These are phyloP conservation scores for Harpagoxenus sublaevis DNA, from an alignment of 2,888 invertebrate species.

Conservation along the genomic window DNA sequence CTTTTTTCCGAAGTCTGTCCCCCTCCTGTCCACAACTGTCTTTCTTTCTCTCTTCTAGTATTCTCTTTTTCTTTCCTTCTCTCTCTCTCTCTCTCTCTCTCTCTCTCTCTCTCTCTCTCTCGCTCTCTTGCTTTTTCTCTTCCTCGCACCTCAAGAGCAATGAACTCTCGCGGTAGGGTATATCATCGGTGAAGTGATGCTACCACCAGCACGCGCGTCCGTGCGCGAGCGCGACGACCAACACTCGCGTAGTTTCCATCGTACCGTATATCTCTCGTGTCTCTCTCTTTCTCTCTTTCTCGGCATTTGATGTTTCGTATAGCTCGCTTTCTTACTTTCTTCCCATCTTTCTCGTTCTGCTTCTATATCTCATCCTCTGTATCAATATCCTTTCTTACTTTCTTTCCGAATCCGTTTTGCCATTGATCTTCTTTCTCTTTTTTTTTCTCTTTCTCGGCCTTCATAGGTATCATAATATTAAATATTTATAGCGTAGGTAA, in stretches of 20 bases:
- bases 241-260: constrained; percentile 56
- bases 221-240: constrained; percentile 45
- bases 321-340: constrained; percentile 29
- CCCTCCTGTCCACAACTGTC: constrained; percentile 58
- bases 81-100: constrained; percentile 64
- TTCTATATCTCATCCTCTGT: constrained; percentile 40
- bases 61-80: constrained; percentile 8
- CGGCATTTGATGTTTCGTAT: constrained; percentile 48
- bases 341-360: constrained; percentile 9
- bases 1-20: constrained; percentile 55
- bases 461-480: constrained; percentile 1
- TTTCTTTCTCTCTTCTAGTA: constrained; percentile 65
- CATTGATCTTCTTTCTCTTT: background rate
- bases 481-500: constrained; percentile 29
- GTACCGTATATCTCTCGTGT: constrained; percentile 50
- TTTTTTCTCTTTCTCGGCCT: background rate
- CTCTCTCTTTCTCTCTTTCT: constrained; percentile 18
- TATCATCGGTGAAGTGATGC: constrained; percentile 84
- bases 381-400: constrained; percentile 23
- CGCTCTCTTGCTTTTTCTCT: constrained; percentile 66
- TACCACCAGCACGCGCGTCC: constrained; percentile 74
- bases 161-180: constrained; percentile 84
- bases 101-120: constrained; percentile 48
- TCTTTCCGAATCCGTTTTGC: background rate
- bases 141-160: constrained; percentile 82